These are phyloP conservation scores for Laticauda colubrina DNA, from an alignment of 2,113 vertebrate species.

Conservation along the genomic window DNA sequence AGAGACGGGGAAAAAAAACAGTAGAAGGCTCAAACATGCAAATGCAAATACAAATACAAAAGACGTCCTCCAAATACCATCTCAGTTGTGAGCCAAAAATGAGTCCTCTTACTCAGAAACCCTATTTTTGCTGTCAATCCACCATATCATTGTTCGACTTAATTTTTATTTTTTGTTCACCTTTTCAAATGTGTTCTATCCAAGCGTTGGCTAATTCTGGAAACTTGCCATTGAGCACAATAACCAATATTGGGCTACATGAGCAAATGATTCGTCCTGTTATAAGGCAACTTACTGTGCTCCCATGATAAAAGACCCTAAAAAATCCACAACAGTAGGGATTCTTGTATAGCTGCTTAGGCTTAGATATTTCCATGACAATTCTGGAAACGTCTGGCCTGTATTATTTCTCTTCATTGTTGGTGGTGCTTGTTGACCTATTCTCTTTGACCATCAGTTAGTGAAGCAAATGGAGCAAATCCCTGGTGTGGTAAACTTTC, in stretches of 20 bases:
- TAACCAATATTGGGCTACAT: not conserved
- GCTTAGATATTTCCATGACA: not conserved
- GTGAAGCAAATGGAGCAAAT: not conserved
- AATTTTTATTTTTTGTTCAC: not conserved
- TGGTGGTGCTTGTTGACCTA: not conserved
- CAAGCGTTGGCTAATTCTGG: not conserved
- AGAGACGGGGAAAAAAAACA: not conserved
- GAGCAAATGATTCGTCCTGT: not conserved
- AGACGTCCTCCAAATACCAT: conserved; percentile 23
- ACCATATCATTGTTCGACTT: not conserved
- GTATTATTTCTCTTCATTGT: not conserved
- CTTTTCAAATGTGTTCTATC: not conserved
- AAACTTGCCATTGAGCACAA: not conserved
- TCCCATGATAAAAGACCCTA: not conserved
- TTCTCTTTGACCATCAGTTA: not conserved
- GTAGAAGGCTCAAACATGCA: conserved; percentile 5
- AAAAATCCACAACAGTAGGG: not conserved
- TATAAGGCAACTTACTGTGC: not conserved
- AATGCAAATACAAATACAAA: not conserved
- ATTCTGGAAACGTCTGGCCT: not conserved
- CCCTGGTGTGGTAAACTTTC: not conserved
- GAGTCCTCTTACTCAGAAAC: not conserved
- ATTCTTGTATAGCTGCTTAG: not conserved
- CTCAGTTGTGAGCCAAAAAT: not conserved
- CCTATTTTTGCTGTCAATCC: not conserved